A percentile compares a stretch with the other conserved stretches of the same genome.
These are phyloP conservation scores for Dicroscelio sp. DNA, from an alignment of 2,888 invertebrate species.

Conservation along the genomic window DNA sequence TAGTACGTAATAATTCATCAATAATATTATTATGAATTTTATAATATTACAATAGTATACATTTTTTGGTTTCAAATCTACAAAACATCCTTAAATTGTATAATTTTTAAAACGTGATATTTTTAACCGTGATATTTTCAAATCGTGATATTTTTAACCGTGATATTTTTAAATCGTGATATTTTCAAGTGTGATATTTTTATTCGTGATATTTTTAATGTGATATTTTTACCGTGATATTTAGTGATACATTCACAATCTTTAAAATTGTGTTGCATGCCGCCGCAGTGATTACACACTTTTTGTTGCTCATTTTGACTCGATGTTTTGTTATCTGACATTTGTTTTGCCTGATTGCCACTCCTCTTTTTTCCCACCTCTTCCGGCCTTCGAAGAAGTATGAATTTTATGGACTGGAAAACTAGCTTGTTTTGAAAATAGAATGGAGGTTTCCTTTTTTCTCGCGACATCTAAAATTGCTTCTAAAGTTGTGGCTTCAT, in stretches of 20 bases:
- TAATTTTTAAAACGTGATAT: no score
- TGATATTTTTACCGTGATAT: no score
- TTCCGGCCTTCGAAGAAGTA: neutral
- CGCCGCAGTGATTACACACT: slow-evolving; percentile 49
- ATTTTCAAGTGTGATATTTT: no score
- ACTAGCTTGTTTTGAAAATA: neutral
- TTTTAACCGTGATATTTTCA: no score
- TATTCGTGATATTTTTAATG: no score
- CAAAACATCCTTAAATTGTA: no score
- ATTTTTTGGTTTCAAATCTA: no score
- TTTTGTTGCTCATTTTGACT: neutral
- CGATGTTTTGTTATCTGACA: neutral
- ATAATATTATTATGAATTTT: slow-evolving; percentile 47
- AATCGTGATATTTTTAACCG: no score
- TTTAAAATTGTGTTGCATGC: slow-evolving; percentile 32
- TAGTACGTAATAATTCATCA: no score
- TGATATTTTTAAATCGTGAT: no score
- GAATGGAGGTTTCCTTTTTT: slow-evolving; percentile 72
- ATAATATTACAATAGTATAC: slow-evolving; percentile 36
- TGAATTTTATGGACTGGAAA: neutral
- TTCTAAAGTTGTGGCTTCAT: slow-evolving; percentile 23
- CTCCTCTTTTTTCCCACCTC: slow-evolving; percentile 6
- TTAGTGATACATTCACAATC: slow-evolving; percentile 60
- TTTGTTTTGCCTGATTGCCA: neutral
- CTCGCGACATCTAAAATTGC: slow-evolving; percentile 65